Base-by-base conservation (phyloP, 2,113 vertebrate species). In the Channa argus region DNA sequence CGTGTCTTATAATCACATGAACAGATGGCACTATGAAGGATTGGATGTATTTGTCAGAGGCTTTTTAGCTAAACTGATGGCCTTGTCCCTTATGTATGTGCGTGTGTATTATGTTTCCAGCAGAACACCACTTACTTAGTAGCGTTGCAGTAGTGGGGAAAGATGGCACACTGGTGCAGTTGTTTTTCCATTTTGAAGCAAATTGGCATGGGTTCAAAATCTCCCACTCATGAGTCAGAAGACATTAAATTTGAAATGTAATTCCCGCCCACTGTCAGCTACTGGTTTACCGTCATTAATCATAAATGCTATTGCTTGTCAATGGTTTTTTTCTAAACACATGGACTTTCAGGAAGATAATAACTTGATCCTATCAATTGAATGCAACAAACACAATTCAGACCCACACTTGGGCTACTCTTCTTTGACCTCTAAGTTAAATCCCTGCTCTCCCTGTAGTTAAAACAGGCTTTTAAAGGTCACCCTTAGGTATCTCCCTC, bases 391-490 rank as follows among this genome's bases (percentile, higher is more conserved):
- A 33, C 39, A 8, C 45, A 59, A 6, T 15, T 5, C 36, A 61
- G 34, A 37, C 37, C 11, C 55, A 36, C 55, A n/a, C 10, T 54
- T 43, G 56, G 2, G 33, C 36, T 33, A 24, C n/a, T 62, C 24
- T 12, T 61, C 38, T 50, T 8, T 71, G 46, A 55, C 68, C 66
- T 77, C 62, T 64, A 43, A 15, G 54, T 62, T 69, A 34, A 59
- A 24, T 53, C 53, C 2, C 14, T 46, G 38, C 43, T 44, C 12
- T 54, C 41, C 12, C 34, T 66, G 41, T 45, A 13, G 49, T 44
- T 41, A 41, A 36, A 54, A 10, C 47, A 7, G 44, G 10, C n/a
- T 14, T 3, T 74, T 38, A 15, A 5, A 34, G 68, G 62, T 83
- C 68, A 62, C 3, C 55, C 43, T 46, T 15, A 62, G 64, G 83